phyloP scores from a whole-genome alignment of 2,113 vertebrate genomes.

The Neotoma lepida region DNA sequence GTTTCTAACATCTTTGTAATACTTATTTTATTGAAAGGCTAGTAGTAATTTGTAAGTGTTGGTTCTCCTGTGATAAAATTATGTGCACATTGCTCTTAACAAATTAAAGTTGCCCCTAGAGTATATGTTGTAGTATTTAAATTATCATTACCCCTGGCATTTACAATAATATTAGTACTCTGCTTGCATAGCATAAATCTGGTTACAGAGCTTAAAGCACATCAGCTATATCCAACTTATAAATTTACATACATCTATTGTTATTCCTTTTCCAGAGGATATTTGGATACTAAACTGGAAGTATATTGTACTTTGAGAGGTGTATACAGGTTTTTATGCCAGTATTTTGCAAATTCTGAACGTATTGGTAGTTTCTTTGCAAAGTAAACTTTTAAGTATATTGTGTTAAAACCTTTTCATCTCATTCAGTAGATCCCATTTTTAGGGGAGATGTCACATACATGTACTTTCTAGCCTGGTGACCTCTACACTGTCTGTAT shows the following conservation, averaged over 20 bases:
- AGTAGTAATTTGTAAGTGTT: background rate
- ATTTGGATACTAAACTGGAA: background rate
- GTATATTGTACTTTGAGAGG: background rate
- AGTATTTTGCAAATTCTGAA: background rate
- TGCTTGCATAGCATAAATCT: background rate
- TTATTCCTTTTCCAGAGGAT: slow-evolving; percentile 15
- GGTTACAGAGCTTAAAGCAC: background rate
- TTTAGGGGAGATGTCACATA: background rate
- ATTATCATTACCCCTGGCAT: background rate
- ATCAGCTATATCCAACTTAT: background rate
- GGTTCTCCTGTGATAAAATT: slow-evolving; percentile 37
- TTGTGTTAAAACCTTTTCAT: background rate
- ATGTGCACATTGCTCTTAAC: background rate
- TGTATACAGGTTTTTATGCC: background rate
- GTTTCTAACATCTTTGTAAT: background rate
- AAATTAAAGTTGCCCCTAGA: slow-evolving; percentile 13
- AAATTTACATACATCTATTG: background rate
- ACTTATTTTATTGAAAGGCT: slow-evolving; percentile 18
- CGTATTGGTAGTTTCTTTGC: background rate
- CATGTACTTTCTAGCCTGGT: background rate
- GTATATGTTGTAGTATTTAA: background rate
- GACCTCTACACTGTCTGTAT: background rate
- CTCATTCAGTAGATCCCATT: background rate
- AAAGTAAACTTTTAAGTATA: slow-evolving; percentile 6
- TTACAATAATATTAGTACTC: background rate